These are phyloP conservation scores for Drosophila crucigera DNA, from an alignment of 2,888 invertebrate genomes.

Conservation along the genomic window DNA sequence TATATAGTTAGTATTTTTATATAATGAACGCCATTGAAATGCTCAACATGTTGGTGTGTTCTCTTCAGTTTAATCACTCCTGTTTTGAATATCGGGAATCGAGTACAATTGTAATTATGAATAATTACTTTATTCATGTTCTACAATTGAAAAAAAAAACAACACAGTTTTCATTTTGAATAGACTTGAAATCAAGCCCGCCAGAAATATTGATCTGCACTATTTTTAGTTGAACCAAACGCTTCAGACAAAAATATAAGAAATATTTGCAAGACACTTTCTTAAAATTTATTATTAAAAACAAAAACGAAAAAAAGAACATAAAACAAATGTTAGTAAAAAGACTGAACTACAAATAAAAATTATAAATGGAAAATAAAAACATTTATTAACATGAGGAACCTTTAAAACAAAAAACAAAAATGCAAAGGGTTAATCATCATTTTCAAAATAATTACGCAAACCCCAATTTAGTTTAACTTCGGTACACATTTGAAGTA, in stretches of 20 bases:
- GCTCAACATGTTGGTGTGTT: constrained; percentile 6
- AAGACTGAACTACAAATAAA: constrained; percentile 78
- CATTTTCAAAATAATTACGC: constrained; percentile 13
- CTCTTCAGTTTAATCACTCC: not conserved
- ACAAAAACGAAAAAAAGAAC: constrained; percentile 27
- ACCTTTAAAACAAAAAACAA: constrained; percentile 17
- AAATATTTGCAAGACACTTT: constrained; percentile 26
- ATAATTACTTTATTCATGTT: not conserved
- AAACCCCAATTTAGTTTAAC: not conserved
- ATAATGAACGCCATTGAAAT: not conserved
- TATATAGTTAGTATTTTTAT: not conserved
- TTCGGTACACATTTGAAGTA: not conserved
- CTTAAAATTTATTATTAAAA: constrained; percentile 40
- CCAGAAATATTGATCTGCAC: constrained; percentile 20
- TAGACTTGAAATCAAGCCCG: constrained; percentile 10
- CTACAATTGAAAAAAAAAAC: not conserved
- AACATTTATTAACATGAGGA: constrained; percentile 36
- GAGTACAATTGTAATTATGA: not conserved
- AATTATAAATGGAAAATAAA: constrained; percentile 34
- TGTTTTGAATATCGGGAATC: constrained; percentile 2
- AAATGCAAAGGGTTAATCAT: constrained; percentile 12
- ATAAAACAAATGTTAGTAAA: constrained; percentile 75
- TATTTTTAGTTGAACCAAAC: constrained; percentile 53
- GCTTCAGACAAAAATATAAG: constrained; percentile 40
- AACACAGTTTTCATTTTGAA: not conserved